Evolutionary conservation across 37 sponge, comb jelly and placozoan species (phyloP).

Genomic region (Lycopodina hypogea): DNA sequence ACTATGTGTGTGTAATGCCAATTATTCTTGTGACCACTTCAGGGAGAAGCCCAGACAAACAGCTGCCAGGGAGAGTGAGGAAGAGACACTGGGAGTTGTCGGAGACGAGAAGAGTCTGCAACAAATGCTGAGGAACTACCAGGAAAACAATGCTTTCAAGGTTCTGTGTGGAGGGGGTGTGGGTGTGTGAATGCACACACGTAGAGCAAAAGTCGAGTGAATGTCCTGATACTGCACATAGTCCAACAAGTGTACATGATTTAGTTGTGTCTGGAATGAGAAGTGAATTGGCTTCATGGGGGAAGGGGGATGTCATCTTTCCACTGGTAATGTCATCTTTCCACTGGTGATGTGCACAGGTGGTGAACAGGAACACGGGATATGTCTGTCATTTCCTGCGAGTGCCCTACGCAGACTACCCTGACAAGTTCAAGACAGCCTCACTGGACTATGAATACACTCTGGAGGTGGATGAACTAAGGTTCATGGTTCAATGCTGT

Average conservation of each 20-base stretch:
- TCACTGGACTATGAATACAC: neutral
- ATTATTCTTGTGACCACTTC: no score
- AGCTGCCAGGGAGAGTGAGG: slow-evolving; percentile 65
- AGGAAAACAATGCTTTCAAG: slow-evolving; percentile 52
- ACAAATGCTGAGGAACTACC: slow-evolving; percentile 5
- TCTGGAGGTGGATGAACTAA: slow-evolving; percentile 46
- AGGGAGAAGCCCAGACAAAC: slow-evolving; percentile 46
- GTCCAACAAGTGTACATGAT: no score
- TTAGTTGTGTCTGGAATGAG: no score
- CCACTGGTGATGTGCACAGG: slow-evolving; percentile 26
- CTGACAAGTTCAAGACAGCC: slow-evolving; percentile 12
- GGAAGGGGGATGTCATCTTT: no score
- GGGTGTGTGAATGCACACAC: no score
- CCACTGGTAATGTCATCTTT: no score
- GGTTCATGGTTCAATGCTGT: neutral
- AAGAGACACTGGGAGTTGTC: slow-evolving; percentile 61
- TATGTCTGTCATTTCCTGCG: slow-evolving; percentile 60
- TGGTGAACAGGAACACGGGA: slow-evolving; percentile 31
- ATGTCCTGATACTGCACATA: no score
- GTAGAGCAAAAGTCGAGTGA: no score
- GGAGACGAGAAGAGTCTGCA: slow-evolving; percentile 15
- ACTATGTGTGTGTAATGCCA: no score
- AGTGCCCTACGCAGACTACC: slow-evolving; percentile 48
- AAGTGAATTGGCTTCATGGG: no score
- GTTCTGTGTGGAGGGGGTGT: no score